These are phyloP conservation scores for Neoaliturus tenellus DNA, from an alignment of 2,888 invertebrate species.

Conservation along the genomic window DNA sequence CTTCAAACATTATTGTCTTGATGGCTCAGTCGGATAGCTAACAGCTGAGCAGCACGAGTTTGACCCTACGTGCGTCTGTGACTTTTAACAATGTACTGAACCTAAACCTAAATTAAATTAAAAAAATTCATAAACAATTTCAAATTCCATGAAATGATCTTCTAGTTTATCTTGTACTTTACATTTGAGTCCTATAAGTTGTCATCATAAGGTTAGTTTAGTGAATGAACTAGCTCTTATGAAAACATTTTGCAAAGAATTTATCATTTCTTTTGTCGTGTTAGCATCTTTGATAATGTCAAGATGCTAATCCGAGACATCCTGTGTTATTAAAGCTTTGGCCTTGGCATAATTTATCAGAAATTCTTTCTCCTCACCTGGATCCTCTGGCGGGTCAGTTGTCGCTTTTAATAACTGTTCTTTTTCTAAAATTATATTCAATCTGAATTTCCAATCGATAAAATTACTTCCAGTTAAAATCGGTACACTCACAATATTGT, in stretches of 20 bases:
- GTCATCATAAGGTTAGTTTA: too few relatives aligned
- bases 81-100: too few relatives aligned
- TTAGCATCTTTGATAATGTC: slow-evolving; percentile 3
- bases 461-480: neutral
- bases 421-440: neutral
- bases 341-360: neutral
- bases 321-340: slow-evolving; percentile 24
- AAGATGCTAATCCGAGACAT: neutral
- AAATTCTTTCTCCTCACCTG: neutral
- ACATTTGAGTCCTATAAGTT: too few relatives aligned
- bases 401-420: neutral
- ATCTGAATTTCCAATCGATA: slow-evolving; percentile 30
- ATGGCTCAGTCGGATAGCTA: too few relatives aligned
- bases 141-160: too few relatives aligned
- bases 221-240: neutral
- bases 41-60: too few relatives aligned
- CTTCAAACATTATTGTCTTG: too few relatives aligned
- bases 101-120: too few relatives aligned
- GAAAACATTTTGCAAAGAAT: neutral
- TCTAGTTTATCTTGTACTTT: too few relatives aligned
- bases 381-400: neutral
- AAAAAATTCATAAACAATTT: too few relatives aligned
- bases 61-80: too few relatives aligned
- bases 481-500: neutral
- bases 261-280: slow-evolving; percentile 14